Evolutionary conservation across 1,140 invertebrate genomes (phyloP).

Genomic region (Camponotus floridanus): DNA sequence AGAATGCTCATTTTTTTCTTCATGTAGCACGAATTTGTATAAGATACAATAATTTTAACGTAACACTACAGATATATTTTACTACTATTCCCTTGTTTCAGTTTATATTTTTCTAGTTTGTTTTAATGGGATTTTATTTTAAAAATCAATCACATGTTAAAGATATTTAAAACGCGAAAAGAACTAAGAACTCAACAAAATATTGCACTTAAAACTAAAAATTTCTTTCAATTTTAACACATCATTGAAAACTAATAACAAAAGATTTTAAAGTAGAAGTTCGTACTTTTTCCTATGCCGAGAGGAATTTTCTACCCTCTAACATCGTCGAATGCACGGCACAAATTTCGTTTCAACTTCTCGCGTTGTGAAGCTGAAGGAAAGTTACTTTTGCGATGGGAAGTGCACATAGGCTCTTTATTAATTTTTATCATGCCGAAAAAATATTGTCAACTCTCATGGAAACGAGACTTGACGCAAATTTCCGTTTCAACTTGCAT

Average conservation of each 20-base stretch:
- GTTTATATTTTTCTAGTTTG: neutral
- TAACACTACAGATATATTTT: neutral
- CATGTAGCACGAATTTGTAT: neutral
- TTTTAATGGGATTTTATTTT: neutral
- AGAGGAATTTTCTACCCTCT: neutral
- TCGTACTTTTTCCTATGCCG: neutral
- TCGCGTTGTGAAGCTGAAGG: neutral
- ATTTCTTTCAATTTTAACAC: constrained; percentile 1
- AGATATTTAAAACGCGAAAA: constrained; percentile 8
- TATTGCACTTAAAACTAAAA: neutral
- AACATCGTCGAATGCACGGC: neutral
- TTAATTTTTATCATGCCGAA: constrained; percentile 29
- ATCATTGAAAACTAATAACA: constrained; percentile 19
- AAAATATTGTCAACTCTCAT: neutral
- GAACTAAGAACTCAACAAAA: neutral
- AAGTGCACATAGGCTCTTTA: neutral
- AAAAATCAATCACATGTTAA: constrained; percentile 24
- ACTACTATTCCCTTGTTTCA: neutral
- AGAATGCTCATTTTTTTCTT: neutral
- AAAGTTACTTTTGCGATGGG: neutral
- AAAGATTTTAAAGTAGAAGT: constrained; percentile 37
- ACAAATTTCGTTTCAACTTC: constrained; percentile 31
- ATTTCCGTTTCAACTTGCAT: constrained; percentile 27
- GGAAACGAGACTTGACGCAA: neutral
- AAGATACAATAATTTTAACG: neutral